phyloP scores from a whole-genome alignment of 1,140 invertebrate species.

The Cydia splendana region DNA sequence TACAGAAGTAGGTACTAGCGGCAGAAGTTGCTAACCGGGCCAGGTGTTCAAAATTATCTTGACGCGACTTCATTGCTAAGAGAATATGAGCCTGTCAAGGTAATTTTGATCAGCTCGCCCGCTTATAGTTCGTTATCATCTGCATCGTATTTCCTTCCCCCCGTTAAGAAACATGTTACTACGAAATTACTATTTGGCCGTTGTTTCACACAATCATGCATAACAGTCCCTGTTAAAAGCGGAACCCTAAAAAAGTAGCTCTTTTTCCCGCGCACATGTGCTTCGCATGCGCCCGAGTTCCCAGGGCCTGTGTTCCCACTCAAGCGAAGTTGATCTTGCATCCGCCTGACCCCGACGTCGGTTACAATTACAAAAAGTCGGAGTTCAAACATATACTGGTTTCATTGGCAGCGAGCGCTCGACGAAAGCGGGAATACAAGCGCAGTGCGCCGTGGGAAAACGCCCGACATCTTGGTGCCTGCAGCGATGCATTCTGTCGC shows the following conservation, averaged over 20 bases:
- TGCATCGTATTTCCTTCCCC: background rate
- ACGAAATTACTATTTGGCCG: background rate
- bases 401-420: background rate
- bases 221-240: constrained; percentile 1
- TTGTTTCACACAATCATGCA: background rate
- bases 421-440: background rate
- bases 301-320: constrained; percentile 39
- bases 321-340: background rate
- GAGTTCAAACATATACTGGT: background rate
- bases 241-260: constrained; percentile 27
- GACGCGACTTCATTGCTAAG: too few relatives aligned
- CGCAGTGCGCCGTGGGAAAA: constrained; percentile 64
- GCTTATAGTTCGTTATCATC: too few relatives aligned
- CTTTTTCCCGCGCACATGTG: constrained; percentile 60
- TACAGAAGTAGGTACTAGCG: too few relatives aligned
- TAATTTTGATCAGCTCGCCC: too few relatives aligned
- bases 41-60: too few relatives aligned
- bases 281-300: constrained; percentile 53
- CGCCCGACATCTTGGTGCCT: constrained; percentile 62
- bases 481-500: constrained; percentile 59
- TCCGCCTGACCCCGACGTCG: background rate
- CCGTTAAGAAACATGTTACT: background rate
- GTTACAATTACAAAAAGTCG: background rate
- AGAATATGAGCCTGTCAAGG: too few relatives aligned
- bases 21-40: too few relatives aligned